phyloP scores from a whole-genome alignment of 92 coral and sea anemone genomes.

The Virgularia gustaviana region DNA sequence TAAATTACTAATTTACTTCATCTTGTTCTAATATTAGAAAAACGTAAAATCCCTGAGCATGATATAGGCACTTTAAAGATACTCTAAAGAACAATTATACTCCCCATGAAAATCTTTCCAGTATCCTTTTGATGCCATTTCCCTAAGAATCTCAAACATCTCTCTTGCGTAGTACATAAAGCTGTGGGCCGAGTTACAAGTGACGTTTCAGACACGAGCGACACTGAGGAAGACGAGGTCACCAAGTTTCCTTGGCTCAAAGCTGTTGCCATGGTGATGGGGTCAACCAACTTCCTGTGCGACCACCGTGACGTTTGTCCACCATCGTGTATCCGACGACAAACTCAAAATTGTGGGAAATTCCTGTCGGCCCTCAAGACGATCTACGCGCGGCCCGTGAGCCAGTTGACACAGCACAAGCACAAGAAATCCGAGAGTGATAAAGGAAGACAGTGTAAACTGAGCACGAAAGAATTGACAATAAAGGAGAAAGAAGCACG shows the following conservation, averaged over 20 bases:
- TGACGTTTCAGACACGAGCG: constrained; percentile 30
- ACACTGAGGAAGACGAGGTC: constrained; percentile 70
- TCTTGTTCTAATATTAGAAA: too few relatives aligned
- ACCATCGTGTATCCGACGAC: constrained; percentile 76
- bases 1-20: too few relatives aligned
- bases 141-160: background rate
- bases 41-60: too few relatives aligned
- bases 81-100: too few relatives aligned
- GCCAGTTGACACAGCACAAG: constrained; percentile 4
- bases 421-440: constrained; percentile 23
- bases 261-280: constrained; percentile 75
- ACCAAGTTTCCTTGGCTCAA: constrained; percentile 82
- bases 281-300: constrained; percentile 84
- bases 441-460: constrained; percentile 31
- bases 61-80: too few relatives aligned
- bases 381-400: constrained; percentile 62
- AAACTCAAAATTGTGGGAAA: constrained; percentile 80
- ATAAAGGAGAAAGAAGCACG: constrained; percentile 34
- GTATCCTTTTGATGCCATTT: background rate
- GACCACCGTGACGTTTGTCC: constrained; percentile 84
- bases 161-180: constrained; percentile 17
- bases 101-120: background rate
- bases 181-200: constrained; percentile 25
- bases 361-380: constrained; percentile 72
- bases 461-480: constrained; percentile 30